Evolutionary conservation across 2,797 vertebrate species (phyloP).

Genomic region (Squalus acanthias): DNA sequence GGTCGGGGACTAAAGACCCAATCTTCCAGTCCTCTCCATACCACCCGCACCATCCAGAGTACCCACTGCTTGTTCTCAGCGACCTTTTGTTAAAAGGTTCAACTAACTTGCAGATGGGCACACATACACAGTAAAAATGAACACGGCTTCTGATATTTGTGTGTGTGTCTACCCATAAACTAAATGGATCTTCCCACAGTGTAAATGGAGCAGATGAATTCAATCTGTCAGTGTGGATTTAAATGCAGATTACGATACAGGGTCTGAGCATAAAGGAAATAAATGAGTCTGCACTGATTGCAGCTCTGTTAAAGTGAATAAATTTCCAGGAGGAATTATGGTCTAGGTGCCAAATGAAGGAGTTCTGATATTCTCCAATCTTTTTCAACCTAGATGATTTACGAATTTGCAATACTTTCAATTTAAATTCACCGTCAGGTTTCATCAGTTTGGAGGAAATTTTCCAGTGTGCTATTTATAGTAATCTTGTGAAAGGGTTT

Average conservation of each 20-base stretch:
- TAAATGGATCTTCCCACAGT: slow-evolving; percentile 2
- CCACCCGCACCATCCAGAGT: background rate
- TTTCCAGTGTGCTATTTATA: background rate
- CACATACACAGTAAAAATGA: background rate
- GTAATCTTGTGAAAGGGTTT: background rate
- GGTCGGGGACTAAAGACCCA: background rate
- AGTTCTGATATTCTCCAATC: background rate
- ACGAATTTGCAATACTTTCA: background rate
- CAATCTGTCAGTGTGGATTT: slow-evolving; percentile 13
- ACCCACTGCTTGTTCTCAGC: background rate
- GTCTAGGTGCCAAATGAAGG: slow-evolving; percentile 1
- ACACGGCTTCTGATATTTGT: background rate
- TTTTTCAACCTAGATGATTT: slow-evolving; percentile 11
- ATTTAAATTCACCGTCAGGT: slow-evolving; percentile 17
- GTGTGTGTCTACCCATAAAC: background rate
- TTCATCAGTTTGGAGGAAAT: slow-evolving; percentile 2
- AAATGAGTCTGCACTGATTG: slow-evolving; percentile 21
- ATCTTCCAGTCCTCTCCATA: background rate
- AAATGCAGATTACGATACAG: slow-evolving; percentile 25
- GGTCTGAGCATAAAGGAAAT: slow-evolving; percentile 16
- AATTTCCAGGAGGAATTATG: background rate
- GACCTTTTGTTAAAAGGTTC: background rate
- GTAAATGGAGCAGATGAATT: slow-evolving; percentile 20
- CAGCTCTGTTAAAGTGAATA: background rate
- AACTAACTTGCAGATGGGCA: background rate